phyloP scores from a whole-genome alignment of 2,113 vertebrate genomes.

The Tor tambroides region DNA sequence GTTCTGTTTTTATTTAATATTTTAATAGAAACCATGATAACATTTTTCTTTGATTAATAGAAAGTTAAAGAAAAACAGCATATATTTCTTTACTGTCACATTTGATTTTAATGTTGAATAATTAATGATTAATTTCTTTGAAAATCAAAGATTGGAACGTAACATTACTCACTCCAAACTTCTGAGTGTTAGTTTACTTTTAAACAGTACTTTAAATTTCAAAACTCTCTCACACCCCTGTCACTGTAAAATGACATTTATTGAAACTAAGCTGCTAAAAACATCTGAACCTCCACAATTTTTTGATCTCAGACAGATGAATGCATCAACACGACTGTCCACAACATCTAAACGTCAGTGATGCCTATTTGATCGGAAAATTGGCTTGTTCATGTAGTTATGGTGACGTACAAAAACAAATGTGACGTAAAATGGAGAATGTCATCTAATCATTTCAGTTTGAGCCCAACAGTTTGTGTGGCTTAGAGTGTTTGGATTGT shows the following conservation, averaged over 20 bases:
- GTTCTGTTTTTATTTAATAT: too few relatives aligned
- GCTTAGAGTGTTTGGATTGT: too few relatives aligned
- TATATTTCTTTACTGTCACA: too few relatives aligned
- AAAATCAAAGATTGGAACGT: too few relatives aligned
- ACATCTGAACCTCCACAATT: neutral
- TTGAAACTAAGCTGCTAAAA: neutral
- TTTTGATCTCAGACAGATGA: neutral
- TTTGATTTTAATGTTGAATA: too few relatives aligned
- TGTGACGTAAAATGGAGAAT: neutral
- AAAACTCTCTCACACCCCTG: neutral
- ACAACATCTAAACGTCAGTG: neutral
- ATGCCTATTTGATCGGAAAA: neutral
- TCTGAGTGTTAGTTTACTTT: too few relatives aligned
- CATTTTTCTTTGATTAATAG: neutral
- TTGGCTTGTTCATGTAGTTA: neutral
- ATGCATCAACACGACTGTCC: neutral
- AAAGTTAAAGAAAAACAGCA: too few relatives aligned
- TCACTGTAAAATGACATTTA: neutral
- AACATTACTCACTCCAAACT: too few relatives aligned
- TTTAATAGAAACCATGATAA: neutral
- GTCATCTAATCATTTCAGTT: neutral
- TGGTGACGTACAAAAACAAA: neutral
- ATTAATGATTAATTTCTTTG: too few relatives aligned
- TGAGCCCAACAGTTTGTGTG: neutral
- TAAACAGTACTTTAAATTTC: neutral